Percentiles rank a stretch among this genome's conserved stretches.
phyloP scores from a whole-genome alignment of 1,140 invertebrate genomes.

The Leptinotarsa undecemlineata region DNA sequence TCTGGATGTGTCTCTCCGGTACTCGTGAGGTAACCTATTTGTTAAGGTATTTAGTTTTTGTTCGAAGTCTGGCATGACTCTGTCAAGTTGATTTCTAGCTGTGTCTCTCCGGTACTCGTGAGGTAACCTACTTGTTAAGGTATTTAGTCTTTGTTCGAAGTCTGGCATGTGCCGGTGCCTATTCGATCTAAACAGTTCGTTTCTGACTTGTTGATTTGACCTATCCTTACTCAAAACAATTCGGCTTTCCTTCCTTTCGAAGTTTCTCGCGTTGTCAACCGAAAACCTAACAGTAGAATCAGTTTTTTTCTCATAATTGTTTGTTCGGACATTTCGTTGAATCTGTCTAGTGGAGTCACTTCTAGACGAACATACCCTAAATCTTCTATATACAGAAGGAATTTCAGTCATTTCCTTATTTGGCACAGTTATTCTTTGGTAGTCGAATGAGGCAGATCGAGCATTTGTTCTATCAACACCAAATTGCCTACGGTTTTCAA shows the following conservation, averaged over 20 bases:
- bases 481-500: not conserved
- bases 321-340: not conserved
- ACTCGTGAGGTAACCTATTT: not conserved
- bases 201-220: not conserved
- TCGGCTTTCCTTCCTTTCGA: too few species aligned
- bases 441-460: not conserved
- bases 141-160: not conserved
- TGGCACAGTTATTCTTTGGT: not conserved
- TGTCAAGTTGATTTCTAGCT: not conserved
- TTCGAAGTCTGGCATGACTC: not conserved
- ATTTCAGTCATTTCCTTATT: not conserved
- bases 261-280: too few species aligned
- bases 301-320: not conserved
- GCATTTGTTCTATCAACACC: not conserved
- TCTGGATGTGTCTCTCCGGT: not conserved
- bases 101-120: not conserved
- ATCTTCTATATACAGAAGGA: not conserved
- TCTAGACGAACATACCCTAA: conserved; percentile 9
- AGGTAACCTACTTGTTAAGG: not conserved
- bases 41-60: not conserved
- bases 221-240: too few species aligned
- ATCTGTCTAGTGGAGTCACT: conserved; percentile 24
- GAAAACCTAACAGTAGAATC: not conserved
- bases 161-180: not conserved
- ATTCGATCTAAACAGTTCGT: not conserved